Base-by-base conservation (phyloP, 2,797 vertebrate genomes). In the Taenioides sp. region DNA sequence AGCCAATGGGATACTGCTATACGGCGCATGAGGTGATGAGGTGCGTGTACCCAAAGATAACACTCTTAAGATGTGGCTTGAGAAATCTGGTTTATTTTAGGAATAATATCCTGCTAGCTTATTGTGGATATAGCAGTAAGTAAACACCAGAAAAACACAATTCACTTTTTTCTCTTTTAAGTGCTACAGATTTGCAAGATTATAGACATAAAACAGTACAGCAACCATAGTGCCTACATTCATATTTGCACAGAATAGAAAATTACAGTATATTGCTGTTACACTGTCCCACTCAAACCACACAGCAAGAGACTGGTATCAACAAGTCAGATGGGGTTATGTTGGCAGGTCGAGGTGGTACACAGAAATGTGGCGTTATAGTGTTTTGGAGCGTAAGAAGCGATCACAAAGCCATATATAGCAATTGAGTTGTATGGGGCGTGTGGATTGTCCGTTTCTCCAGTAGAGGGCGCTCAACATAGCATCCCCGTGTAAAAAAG, bases 41-140 rank as follows among this genome's bases (percentile, higher is more conserved):
- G 57, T 59, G 25, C 28, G 57, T 59, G 25, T 62, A 69, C 72
- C 75, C 80, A 55, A 78, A 64, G 76, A 69, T 79, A 73, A 83
- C 79, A 75, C 62, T 22, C 47, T n/a, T 31, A 20, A 47, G 17
- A 54, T 20, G 76, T 72, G 84, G 84, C 80, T 88, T 80, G 76
- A 89, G 80, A 91, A 90, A 90, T 89, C 85, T 77, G 89, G 82
- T 92, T 93, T 93, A 93, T 93, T 93, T 92, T 92, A 89, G 89
- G 91, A 91, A 92, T 90, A 89, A 85, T 85, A 84, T 88, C 88
- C 86, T 65, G 54, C 89, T 93, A 93, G 89, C 90, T 92, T 92
- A 93, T 91, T 34, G 83, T 90, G 86, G 87, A 91, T 89, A 92
- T 89, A 92, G 90, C 90, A 88, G 91, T 92, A 93, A 88, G 91